Percentiles rank a stretch among this genome's conserved stretches.
Conservation (phyloP, 2,888 invertebrate genomes). For the Tenthredo mesomela region DNA sequence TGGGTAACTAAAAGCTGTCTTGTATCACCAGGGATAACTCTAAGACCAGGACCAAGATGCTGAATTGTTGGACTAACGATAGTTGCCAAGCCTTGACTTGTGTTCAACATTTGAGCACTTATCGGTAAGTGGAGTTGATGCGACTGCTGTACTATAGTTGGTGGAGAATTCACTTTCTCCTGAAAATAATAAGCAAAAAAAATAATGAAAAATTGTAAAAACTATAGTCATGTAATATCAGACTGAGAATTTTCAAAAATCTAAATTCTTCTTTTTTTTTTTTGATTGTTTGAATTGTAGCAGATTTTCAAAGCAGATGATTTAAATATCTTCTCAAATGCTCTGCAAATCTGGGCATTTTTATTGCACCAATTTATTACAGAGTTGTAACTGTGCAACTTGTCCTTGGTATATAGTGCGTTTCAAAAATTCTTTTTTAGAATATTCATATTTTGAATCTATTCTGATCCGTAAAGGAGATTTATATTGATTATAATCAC, state of each 20-base stretch:
- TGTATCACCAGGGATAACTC: constrained; percentile 75
- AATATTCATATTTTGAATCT: too few species aligned
- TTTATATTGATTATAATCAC: too few species aligned
- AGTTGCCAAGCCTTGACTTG: constrained; percentile 74
- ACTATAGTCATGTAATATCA: background rate
- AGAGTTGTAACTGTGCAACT: constrained; percentile 49
- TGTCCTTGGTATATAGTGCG: constrained; percentile 54
- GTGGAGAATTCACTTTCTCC: constrained; percentile 72
- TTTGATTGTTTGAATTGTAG: background rate
- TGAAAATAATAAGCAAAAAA: constrained; percentile 50
- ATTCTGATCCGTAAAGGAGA: too few species aligned
- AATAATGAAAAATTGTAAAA: background rate
- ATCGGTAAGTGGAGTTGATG: constrained; percentile 75
- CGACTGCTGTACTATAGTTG: constrained; percentile 68
- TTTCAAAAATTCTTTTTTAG: background rate
- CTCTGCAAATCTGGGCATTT: constrained; percentile 54
- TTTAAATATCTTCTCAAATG: constrained; percentile 29
- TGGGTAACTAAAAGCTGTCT: constrained; percentile 74
- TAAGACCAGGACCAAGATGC: constrained; percentile 72
- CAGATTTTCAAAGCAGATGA: constrained; percentile 55
- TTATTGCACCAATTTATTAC: constrained; percentile 59
- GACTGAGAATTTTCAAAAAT: background rate
- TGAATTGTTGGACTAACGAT: constrained; percentile 74
- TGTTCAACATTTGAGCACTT: constrained; percentile 74
- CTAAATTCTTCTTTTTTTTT: constrained; percentile 53